Base-by-base conservation (phyloP, 2,797 vertebrate species). In the Catostomus latipinnis region DNA sequence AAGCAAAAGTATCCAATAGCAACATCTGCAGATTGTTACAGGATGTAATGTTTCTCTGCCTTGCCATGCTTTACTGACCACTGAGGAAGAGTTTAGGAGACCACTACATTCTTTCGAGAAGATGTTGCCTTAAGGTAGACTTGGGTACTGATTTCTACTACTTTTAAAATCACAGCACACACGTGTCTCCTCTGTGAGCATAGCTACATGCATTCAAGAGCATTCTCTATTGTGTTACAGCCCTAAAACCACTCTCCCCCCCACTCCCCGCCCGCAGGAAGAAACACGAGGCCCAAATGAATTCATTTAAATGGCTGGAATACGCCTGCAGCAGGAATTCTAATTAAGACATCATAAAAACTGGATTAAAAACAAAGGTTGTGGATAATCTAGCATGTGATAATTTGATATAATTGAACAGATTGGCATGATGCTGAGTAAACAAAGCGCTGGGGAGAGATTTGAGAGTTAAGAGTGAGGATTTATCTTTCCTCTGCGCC, bases 321-420 rank as follows among this genome's bases (percentile, higher is more conserved):
- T 22, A 71, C 50, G 63, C 62, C 74, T 82, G 46, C 72, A 67
- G 16, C 34, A 78, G 74, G 80, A 73, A 82, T 78, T 83, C 82
- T 86, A 85, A 84, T 79, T 18, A 84, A 77, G 22, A 81, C 52
- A 81, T 76, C 78, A 74, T 80, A 81, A 76, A 82, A 85, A 81
- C 34, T 49, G 61, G 81, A 86, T 88, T 81, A 85, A 84, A 84
- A 84, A 78, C 66, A 80, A 81, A 86, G 72, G 70, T 75, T 79
- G 8, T 45, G 12, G 49, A 66, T 83, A 85, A 87, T 83, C 73
- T 81, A 61, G 13, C 56, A 54, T 22, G 61, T 34, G 68, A 82
- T 63, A 82, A 78, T 78, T 69, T 18, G 57, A 43, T 71, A 82
- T 81, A 67, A 82, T 57, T 71, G 62, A 82, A 62, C 82, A 76